Base-by-base conservation (phyloP, 2,888 invertebrate species). In the Eupithecia centaureata region DNA sequence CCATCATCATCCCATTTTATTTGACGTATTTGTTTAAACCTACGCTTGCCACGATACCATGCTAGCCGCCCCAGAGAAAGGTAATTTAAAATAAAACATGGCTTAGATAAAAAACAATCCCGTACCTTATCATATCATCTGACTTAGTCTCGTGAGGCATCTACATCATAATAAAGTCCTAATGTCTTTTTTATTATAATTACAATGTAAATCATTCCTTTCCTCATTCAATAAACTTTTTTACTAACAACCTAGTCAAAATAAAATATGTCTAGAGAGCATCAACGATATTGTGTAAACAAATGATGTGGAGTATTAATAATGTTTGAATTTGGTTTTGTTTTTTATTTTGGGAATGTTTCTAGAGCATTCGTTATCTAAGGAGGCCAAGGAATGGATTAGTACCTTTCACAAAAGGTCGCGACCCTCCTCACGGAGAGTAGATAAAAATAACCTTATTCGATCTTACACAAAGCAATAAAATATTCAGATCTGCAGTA, bases 341-440 rank as follows among this genome's bases (percentile, higher is more conserved):
- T 32, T 27, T 27, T 52, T 52, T 10, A 15, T 27, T 52, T 52
- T 1, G 13, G 10, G 27, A 52, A 60, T 28, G 42, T 42, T 42
- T 42, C 18, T 13, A 42, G 18, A 30, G 25, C 30, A 10, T 28
- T 18, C 12, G 42, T 42, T 60, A 47, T 60, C 42, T 57, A 18
- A 30, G 22, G 32, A 18, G 18, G 57, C 32, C 18, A 32, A 33
- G 32, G 25, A 32, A 18, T 22, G 57, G 59, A 60, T 60, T 60
- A 60, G 35, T 38, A 61, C 65, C 35, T 60, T 56, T n/a, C 27
- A 59, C 59, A 42, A 47, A 42, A 60, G 42, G 28, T 60, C 42
- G 51, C 33, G 30, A 61, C 56, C 57, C 57, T 61, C 33, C 32
- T 64, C 64, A 25, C 25, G 8, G 32, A 57, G 59, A 51, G 30